Evolutionary conservation across 2,888 invertebrate species (phyloP), one percentile per base, ranked within the genome.

Genomic region (Cheilosia variabilis): DNA sequence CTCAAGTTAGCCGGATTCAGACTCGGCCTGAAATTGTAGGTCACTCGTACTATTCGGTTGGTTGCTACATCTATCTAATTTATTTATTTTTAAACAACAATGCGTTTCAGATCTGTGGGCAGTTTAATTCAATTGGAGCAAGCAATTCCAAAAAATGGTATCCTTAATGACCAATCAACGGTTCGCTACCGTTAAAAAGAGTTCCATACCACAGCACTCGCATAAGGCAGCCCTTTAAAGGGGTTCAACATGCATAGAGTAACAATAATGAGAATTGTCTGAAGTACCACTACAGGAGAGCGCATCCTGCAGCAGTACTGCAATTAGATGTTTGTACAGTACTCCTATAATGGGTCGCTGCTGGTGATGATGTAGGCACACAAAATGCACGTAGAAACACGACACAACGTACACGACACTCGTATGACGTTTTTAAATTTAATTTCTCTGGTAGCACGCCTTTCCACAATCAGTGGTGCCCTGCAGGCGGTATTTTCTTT

Each of bases 201-300:
- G 10, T 3, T 47, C 2, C 5, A 17, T 19, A 4, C 19, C 9
- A 17, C 2, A 19, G 19, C 3, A 6, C 45, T 5, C n/a, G 2
- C 17, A 47, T 19, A 19, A 9, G 5, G 47, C 17, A 19, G 2
- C 3, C 17, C 47, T 47, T 10, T 47, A 17, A 17, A 41, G 22
- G 58, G 37, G 37, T n/a, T 71, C 7, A 63, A 69, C 41, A 52
- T 50, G 9, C 73, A 68, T 45, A 80, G 76, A 72, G 80, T 86
- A 86, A 86, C 76, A 86, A 80, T 86, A 86, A 86, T 80, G 84
- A 86, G 76, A 72, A 86, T 80, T 76, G 84, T 86, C 84, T 86
- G 84, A 80, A 86, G 84, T 72, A 53, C 41, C 55, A 86, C 71
- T 80, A 55, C 52, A n/a, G 50, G 65, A 22, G 58, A 71, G 76